A percentile compares a stretch with the other conserved stretches of the same genome.
Conservation (phyloP, 2,797 vertebrate genomes). For the Staurois parvus region DNA sequence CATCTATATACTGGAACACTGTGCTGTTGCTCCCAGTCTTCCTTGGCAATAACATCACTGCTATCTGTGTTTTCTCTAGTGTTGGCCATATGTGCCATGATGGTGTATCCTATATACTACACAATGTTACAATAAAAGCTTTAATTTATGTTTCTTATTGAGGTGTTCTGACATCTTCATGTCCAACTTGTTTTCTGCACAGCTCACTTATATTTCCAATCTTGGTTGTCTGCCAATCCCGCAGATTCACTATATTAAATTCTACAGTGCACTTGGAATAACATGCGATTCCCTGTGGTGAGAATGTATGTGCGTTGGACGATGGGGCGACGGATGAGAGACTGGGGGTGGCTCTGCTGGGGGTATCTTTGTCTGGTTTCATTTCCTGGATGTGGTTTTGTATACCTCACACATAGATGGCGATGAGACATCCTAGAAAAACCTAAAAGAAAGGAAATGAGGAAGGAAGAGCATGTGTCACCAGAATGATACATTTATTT, state of each 20-base stretch:
- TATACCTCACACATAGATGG: constrained; percentile 41
- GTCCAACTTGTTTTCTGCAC: no score
- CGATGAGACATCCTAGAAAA: constrained; percentile 51
- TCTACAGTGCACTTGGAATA: background rate
- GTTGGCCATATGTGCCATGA: background rate
- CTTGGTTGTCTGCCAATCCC: background rate
- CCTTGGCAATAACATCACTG: background rate
- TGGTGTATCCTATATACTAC: background rate
- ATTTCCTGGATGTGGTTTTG: constrained; percentile 58
- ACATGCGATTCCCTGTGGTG: constrained; percentile 6
- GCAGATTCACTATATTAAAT: constrained; percentile 28
- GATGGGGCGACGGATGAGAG: background rate
- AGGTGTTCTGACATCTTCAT: background rate
- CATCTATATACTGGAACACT: background rate
- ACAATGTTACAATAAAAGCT: background rate
- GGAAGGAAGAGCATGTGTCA: constrained; percentile 24
- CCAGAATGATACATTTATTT: constrained; percentile 32
- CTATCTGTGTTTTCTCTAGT: background rate
- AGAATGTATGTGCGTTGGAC: background rate
- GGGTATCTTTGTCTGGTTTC: constrained; percentile 44
- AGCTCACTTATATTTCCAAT: background rate
- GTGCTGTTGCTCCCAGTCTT: background rate
- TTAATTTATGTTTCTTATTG: background rate
- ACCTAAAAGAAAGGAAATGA: constrained; percentile 16
- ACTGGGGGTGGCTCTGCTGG: constrained; percentile 20